phyloP scores from a whole-genome alignment of 1,140 invertebrate genomes.

The Drosophila lowei region DNA sequence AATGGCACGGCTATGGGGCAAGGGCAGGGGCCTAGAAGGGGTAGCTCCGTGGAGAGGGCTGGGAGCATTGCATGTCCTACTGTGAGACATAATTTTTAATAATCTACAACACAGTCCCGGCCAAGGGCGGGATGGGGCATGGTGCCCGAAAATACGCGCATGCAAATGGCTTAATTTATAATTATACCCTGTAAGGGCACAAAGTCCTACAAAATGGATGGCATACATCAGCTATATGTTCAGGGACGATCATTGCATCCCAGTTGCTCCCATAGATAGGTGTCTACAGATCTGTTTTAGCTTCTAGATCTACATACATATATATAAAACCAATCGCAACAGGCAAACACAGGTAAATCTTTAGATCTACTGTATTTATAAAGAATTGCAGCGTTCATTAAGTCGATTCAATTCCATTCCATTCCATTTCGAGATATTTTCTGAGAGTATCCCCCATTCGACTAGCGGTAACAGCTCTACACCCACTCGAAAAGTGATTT shows the following conservation, averaged over 20 bases:
- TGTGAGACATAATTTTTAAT: slow-evolving; percentile 80
- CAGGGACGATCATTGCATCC: background rate
- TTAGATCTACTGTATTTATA: too few relatives aligned
- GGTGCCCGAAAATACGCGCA: slow-evolving; percentile 64
- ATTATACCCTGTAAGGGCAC: slow-evolving; percentile 60
- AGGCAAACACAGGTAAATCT: too few relatives aligned
- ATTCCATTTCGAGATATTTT: too few relatives aligned
- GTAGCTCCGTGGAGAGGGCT: slow-evolving; percentile 32
- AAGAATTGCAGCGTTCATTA: too few relatives aligned
- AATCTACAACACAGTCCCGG: slow-evolving; percentile 72
- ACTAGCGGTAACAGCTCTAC: too few relatives aligned
- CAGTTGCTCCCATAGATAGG: too few relatives aligned
- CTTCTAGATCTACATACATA: too few relatives aligned
- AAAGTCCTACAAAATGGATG: background rate
- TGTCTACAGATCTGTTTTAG: too few relatives aligned
- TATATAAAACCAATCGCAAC: too few relatives aligned
- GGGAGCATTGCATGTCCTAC: slow-evolving; percentile 73
- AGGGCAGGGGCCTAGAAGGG: slow-evolving; percentile 7
- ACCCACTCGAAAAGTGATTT: slow-evolving; percentile 19
- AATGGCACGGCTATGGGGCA: background rate
- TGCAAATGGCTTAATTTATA: slow-evolving; percentile 80
- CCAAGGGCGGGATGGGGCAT: slow-evolving; percentile 10
- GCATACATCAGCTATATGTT: slow-evolving; percentile 7
- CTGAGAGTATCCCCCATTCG: slow-evolving; percentile 10
- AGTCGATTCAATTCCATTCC: too few relatives aligned